Base-by-base conservation (phyloP, 1,140 invertebrate genomes). In the Aradophagus sp. region DNA sequence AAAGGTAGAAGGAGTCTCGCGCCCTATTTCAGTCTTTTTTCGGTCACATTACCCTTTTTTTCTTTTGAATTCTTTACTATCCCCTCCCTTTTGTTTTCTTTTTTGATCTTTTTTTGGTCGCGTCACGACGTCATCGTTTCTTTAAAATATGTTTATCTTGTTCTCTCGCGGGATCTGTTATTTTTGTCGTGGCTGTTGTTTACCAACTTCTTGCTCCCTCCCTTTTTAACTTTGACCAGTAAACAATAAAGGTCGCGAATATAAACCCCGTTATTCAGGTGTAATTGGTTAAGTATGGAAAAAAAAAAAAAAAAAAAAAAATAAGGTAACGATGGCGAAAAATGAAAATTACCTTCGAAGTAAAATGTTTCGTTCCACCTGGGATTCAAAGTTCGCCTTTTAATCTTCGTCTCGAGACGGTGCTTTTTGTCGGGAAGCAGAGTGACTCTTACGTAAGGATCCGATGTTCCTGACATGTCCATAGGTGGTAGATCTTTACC, bases 331-430 rank as follows among this genome's bases (percentile, higher is more conserved):
- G 20, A 23, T 23, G n/a, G n/a, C n/a, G n/a, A n/a, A n/a, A n/a
- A n/a, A 23, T 2, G 12, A 1, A 0, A 19, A 79, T 86, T 81
- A 93, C 92, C 97, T 89, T 98, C 96, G 86, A 99, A 99, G 76
- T 97, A 96, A 83, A 99, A 96, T 14, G 96, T 98, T 86, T 99
- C 97, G 85, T 99, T 97, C 96, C 97, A 99, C 69, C 95, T 88
- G 0, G 97, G 97, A 87, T 98, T 98, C 10, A 99, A 86, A 10
- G 96, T 98, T 72, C 95, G 89, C 73, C 96, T 89, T 84, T 98
- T 98, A 75, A 98, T 97, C 88, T 98, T 98, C 0, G 97, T 99
- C 85, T 97, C 94, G 45, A 98, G 88, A n/a, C 94, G 91, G 77
- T 97, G 93, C 80, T 97, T 97, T 86, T 98, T 98, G 84, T 98